Conservation (phyloP, 2,113 vertebrate genomes). For the Gallinago undulata region DNA sequence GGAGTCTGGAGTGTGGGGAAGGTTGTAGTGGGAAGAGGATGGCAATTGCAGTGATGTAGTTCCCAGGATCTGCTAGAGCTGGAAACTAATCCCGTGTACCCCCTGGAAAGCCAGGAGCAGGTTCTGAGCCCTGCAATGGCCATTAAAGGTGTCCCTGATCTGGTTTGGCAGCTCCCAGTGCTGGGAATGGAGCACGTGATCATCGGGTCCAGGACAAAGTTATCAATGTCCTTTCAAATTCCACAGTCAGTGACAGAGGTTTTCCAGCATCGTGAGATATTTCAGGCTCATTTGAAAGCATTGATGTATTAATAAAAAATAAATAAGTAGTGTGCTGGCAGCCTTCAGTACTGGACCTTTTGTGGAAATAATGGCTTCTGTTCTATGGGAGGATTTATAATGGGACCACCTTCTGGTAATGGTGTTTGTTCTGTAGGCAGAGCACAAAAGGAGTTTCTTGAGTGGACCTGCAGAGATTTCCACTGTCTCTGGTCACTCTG, state of each 20-base stretch:
- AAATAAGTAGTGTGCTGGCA: rapidly evolving
- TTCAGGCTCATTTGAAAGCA: neutral
- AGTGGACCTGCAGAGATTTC: neutral
- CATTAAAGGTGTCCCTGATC: neutral
- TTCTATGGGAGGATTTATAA: neutral
- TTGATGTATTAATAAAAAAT: neutral
- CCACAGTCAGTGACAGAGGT: neutral
- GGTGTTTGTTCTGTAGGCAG: neutral
- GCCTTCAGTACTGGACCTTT: neutral
- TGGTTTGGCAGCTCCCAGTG: neutral
- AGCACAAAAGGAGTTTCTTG: neutral
- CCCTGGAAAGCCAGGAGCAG: neutral
- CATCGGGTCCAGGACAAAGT: neutral
- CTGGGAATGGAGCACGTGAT: neutral
- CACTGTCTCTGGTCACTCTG: neutral
- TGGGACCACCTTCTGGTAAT: neutral
- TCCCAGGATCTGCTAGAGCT: neutral
- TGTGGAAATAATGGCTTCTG: neutral
- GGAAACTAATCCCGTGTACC: neutral
- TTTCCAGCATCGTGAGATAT: neutral
- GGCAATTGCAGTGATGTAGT: neutral
- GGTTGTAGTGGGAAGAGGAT: neutral
- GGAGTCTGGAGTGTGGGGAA: neutral
- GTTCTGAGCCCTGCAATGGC: neutral
- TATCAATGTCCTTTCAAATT: neutral